Base-by-base conservation (phyloP, 2,113 vertebrate genomes). In the Lonchura striata region DNA sequence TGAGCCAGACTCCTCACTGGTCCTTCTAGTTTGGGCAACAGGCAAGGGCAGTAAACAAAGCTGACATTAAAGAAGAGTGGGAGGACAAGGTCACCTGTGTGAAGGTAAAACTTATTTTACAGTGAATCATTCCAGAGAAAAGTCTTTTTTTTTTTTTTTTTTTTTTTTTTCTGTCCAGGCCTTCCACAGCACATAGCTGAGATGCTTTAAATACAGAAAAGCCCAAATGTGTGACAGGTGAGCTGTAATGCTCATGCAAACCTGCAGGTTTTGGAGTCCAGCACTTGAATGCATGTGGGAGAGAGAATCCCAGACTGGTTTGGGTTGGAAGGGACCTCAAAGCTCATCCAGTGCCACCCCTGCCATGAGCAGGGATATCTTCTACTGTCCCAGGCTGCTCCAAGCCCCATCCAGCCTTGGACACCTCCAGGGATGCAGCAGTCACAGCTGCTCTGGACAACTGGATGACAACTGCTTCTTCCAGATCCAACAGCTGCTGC, bases 121-220 rank as follows among this genome's bases (percentile, higher is more conserved):
- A 74, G 46, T 94, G 95, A 96, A 76, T 96, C 94, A 94, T 41
- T 80, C 63, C 54, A 70, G 20, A 82, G 75, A 75, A 93, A 82
- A 64, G 47, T 17, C 8, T n/a, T 18, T 42, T 24, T 20, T 57
- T 9, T 25, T 25, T n/a, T 47, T 27, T 2, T 39, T 39, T 16
- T 37, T 27, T 25, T n/a, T 47, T 27, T 27, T 25, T n/a, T 47
- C 19, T 2, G 6, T 11, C 60, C 90, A 54, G n/a, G 35, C 27
- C 69, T 59, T 17, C 37, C 52, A 78, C 35, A 81, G 57, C 44
- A 54, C 82, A 54, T 37, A 69, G n/a, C 77, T 80, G 15, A 57
- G 53, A 76, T 84, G 74, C 39, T 86, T 89, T 47, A 27, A 82
- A 85, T 6, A 28, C 47, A 87, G 37, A 23, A 66, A 72, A 70